Base-by-base conservation (phyloP, 2,797 vertebrate species). In the Chrosomus eos region DNA sequence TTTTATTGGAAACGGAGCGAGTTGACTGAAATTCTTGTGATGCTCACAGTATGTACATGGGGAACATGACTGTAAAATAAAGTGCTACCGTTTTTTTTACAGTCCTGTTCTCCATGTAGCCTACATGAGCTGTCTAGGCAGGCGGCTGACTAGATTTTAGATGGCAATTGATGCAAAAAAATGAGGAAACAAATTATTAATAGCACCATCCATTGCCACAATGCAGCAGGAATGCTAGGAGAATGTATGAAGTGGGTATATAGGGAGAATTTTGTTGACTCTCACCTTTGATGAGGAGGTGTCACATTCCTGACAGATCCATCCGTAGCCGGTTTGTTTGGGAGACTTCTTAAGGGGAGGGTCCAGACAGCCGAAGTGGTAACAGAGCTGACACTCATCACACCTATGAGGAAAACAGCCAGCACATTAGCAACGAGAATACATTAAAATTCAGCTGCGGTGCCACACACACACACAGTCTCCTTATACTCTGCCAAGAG, bases 241-340 rank as follows among this genome's bases (percentile, higher is more conserved):
- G 7, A 58, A 48, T 19, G 23, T 38, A 62, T 7, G 60, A 60
- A 40, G 68, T 21, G 33, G 31, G 48, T 8, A 38, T 8, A 38
- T 33, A 80, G 13, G 19, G 33, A 33, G 36, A 55, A 36, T 45
- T n/a, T 13, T 43, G 72, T 66, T 28, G 45, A 78, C 83, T 71
- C 87, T 88, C 45, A 99, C 98, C 96, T 98, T 98, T 85, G 98
- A 99, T 88, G 97, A 98, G 6, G 97, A 97, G 71, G 96, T 97
- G 93, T 99, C 98, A 93, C 98, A 99, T 88, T 99, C 98, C 91
- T 99, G 97, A 94, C 98, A 99, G 93, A 99, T 99, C 98, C 98
- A 99, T 82, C 97, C 98, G 81, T 99, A 99, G 82, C 98, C 98
- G 8, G 98, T 98, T 94, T 99, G 97, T 91, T 99, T 99, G 84